A percentile compares a stretch with the other conserved stretches of the same genome.
Evolutionary conservation across 2,797 vertebrate species (phyloP).

Genomic region (Onychomys torridus): DNA sequence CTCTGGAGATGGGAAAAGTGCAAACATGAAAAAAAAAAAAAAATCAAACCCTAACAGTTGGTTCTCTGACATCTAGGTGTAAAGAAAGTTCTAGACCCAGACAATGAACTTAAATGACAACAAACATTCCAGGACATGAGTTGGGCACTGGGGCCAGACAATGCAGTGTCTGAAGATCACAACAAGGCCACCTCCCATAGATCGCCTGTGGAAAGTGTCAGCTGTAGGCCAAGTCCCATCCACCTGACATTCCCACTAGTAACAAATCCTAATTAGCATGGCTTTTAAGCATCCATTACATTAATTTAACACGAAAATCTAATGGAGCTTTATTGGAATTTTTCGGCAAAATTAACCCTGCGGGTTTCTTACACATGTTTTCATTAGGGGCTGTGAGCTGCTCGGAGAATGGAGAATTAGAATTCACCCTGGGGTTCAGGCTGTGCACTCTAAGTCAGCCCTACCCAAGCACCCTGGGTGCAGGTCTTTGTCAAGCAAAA

Average conservation of each 20-base stretch:
- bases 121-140: not conserved
- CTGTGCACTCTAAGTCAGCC: constrained; percentile 21
- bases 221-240: constrained; percentile 84
- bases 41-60: constrained; percentile 14
- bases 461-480: not conserved
- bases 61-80: constrained; percentile 6
- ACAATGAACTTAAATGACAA: constrained; percentile 55
- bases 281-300: constrained; percentile 89
- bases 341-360: constrained; percentile 88
- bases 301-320: constrained; percentile 89
- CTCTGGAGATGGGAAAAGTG: not conserved
- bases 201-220: constrained; percentile 57
- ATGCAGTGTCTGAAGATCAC: constrained; percentile 19
- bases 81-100: constrained; percentile 23
- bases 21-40: not conserved
- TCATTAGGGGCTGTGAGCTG: constrained; percentile 86
- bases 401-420: constrained; percentile 84
- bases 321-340: constrained; percentile 86
- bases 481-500: constrained; percentile 58
- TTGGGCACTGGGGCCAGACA: not conserved
- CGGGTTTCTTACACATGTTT: constrained; percentile 88
- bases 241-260: constrained; percentile 87
- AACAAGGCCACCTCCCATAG: constrained; percentile 61
- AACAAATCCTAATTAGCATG: constrained; percentile 88
- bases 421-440: constrained; percentile 75